Conservation (phyloP, 1,140 invertebrate genomes). For the Bicyclus anynana region DNA sequence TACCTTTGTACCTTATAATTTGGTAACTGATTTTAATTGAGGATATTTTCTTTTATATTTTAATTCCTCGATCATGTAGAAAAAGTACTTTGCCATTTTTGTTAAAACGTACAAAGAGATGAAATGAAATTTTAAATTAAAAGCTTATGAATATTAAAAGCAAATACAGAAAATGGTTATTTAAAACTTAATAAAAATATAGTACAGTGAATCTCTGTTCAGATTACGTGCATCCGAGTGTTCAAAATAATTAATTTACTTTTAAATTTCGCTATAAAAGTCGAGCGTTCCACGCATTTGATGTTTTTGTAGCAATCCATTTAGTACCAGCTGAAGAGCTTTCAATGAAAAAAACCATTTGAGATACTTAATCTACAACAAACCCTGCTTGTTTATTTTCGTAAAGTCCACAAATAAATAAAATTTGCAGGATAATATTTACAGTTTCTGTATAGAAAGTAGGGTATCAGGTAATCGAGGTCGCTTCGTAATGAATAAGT, state of each 20-base stretch:
- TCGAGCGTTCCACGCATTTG: background rate
- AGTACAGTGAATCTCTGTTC: background rate
- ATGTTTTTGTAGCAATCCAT: slow-evolving; percentile 2
- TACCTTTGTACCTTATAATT: background rate
- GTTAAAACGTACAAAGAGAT: background rate
- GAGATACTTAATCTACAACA: background rate
- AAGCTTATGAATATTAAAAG: too few species aligned
- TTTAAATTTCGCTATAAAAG: background rate
- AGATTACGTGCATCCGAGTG: background rate
- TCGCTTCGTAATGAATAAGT: background rate
- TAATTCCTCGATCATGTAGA: too few species aligned
- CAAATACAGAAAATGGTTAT: too few species aligned
- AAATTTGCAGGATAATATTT: background rate
- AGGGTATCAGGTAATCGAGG: background rate
- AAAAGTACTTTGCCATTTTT: too few species aligned
- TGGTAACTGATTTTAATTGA: background rate
- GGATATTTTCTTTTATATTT: too few species aligned
- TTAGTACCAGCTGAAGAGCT: background rate
- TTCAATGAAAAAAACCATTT: background rate
- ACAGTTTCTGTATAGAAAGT: background rate
- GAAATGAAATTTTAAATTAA: background rate
- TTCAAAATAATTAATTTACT: slow-evolving; percentile 5
- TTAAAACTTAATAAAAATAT: background rate
- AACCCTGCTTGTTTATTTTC: too few species aligned
- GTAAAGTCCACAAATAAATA: too few species aligned